Conservation (phyloP, 2,113 vertebrate species). For the Dicrurus megarhynchus region DNA sequence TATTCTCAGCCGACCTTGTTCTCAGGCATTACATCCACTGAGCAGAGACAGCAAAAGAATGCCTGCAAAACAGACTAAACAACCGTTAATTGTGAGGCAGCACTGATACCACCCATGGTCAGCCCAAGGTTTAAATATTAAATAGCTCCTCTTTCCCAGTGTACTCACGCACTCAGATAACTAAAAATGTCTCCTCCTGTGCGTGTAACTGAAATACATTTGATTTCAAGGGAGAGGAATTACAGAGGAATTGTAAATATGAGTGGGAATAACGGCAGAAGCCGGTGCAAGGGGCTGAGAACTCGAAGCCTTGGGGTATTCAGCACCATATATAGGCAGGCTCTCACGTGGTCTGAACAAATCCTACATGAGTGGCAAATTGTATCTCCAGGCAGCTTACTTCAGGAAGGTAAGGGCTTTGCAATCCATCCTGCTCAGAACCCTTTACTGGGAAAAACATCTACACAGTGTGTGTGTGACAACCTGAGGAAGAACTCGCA, state of each 20-base stretch:
- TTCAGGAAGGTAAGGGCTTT: neutral
- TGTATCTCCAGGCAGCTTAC: neutral
- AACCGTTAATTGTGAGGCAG: neutral
- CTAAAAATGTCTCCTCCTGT: neutral
- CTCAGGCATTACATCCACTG: neutral
- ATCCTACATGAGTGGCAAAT: neutral
- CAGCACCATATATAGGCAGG: neutral
- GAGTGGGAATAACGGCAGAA: neutral
- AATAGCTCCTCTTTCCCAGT: neutral
- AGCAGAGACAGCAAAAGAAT: neutral
- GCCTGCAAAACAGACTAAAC: neutral
- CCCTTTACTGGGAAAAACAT: neutral
- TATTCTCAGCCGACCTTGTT: neutral
- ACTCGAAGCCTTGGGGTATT: neutral
- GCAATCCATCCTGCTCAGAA: neutral
- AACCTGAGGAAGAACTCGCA: neutral
- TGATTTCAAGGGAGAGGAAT: neutral
- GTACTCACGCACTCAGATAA: neutral
- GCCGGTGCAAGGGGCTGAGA: neutral
- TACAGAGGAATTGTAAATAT: neutral
- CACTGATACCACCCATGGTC: neutral
- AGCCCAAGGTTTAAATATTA: neutral
- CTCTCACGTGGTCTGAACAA: neutral
- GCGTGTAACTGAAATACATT: neutral
- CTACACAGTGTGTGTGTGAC: neutral